Evolutionary conservation across 1,140 invertebrate genomes (phyloP).

Genomic region (Bombyx mandarina): DNA sequence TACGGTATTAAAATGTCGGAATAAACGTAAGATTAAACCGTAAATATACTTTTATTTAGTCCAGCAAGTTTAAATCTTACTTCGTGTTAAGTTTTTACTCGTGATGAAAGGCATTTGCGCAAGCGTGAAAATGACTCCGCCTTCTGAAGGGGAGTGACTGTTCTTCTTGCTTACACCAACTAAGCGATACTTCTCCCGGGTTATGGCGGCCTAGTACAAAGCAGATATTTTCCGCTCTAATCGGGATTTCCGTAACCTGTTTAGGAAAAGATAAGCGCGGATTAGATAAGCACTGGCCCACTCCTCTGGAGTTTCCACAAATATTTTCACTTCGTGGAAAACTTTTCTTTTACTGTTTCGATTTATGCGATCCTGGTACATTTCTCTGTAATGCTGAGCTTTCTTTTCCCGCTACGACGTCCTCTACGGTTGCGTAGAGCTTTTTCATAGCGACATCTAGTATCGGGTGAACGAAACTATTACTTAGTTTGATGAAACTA

Average conservation of each 20-base stretch:
- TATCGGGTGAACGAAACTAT: too few species aligned
- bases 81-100: too few species aligned
- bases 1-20: too few species aligned
- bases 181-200: slow-evolving; percentile 7
- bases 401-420: slow-evolving; percentile 13
- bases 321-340: neutral
- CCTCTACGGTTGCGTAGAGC: neutral
- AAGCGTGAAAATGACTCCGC: slow-evolving; percentile 36
- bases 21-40: too few species aligned
- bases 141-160: slow-evolving; percentile 28
- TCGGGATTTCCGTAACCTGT: slow-evolving; percentile 60
- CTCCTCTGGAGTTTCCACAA: slow-evolving; percentile 15
- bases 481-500: too few species aligned
- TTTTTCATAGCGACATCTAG: too few species aligned
- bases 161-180: slow-evolving; percentile 19
- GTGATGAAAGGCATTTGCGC: slow-evolving; percentile 22
- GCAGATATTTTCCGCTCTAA: slow-evolving; percentile 69
- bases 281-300: slow-evolving; percentile 43
- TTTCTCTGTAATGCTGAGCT: slow-evolving; percentile 22
- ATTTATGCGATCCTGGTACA: slow-evolving; percentile 18
- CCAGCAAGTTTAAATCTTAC: too few species aligned
- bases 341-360: neutral
- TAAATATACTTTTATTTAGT: too few species aligned
- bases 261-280: slow-evolving; percentile 28
- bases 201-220: slow-evolving; percentile 46